phyloP scores from a whole-genome alignment of 2,113 vertebrate genomes.

The Microcebus ravelobensis region DNA sequence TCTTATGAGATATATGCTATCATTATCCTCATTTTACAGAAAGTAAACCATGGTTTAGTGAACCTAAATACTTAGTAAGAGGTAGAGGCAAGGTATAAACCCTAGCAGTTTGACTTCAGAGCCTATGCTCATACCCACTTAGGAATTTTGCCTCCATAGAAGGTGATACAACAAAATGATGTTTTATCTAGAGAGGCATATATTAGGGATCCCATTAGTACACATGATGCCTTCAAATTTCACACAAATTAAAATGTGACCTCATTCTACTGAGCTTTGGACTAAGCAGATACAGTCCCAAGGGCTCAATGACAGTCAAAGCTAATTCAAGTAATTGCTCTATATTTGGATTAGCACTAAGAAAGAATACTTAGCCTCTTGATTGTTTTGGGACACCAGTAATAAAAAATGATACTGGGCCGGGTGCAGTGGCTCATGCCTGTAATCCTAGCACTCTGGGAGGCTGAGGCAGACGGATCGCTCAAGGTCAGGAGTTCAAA shows the following conservation, averaged over 20 bases:
- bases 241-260: neutral
- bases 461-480: no score
- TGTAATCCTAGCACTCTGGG: no score
- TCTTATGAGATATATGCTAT: neutral
- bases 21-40: neutral
- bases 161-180: neutral
- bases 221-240: neutral
- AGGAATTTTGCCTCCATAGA: neutral
- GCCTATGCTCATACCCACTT: neutral
- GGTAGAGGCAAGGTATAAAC: neutral
- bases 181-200: neutral
- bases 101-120: neutral
- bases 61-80: neutral
- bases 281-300: neutral
- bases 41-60: neutral
- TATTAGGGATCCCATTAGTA: neutral
- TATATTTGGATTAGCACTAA: neutral
- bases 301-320: neutral
- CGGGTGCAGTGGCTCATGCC: no score
- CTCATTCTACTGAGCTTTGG: neutral
- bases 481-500: no score
- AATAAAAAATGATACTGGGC: neutral
- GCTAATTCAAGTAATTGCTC: neutral
- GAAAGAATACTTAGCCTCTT: neutral
- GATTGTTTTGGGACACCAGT: neutral